Percentiles rank a stretch among this genome's conserved stretches.
These are phyloP conservation scores for Aethes cnicana DNA, from an alignment of 2,888 invertebrate genomes.

Conservation along the genomic window DNA sequence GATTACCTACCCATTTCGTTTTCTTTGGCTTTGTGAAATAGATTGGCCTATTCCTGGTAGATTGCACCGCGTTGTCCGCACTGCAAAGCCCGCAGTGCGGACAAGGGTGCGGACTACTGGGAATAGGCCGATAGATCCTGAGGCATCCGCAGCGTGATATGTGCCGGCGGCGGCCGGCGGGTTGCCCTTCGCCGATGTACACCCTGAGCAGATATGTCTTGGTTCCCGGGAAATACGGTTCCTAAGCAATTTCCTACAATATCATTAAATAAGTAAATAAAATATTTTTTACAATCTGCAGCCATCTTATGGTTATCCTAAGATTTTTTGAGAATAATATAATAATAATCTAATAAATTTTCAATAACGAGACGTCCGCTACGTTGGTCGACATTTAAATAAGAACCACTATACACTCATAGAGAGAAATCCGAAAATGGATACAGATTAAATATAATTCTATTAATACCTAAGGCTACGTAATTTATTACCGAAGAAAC, in stretches of 20 bases:
- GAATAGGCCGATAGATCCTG: too few species aligned
- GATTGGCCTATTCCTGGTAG: too few species aligned
- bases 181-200: slow-evolving; percentile 48
- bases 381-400: slow-evolving; percentile 82
- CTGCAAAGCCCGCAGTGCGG: too few species aligned
- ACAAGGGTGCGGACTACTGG: too few species aligned
- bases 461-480: slow-evolving; percentile 78
- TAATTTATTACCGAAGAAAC: slow-evolving; percentile 77
- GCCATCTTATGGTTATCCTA: slow-evolving; percentile 81
- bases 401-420: slow-evolving; percentile 82
- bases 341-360: slow-evolving; percentile 80
- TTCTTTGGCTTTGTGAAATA: slow-evolving; percentile 81
- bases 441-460: slow-evolving; percentile 81
- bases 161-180: slow-evolving; percentile 51
- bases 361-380: slow-evolving; percentile 80
- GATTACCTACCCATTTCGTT: slow-evolving; percentile 56
- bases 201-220: slow-evolving; percentile 76
- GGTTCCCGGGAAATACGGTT: slow-evolving; percentile 60
- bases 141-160: slow-evolving; percentile 69
- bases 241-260: slow-evolving; percentile 73
- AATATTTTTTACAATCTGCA: slow-evolving; percentile 76
- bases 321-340: slow-evolving; percentile 74
- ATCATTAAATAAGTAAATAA: slow-evolving; percentile 69
- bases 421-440: slow-evolving; percentile 82
- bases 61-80: too few species aligned